Evolutionary conservation across 2,797 vertebrate species (phyloP).

Genomic region (Oceanodroma leucorhoa): DNA sequence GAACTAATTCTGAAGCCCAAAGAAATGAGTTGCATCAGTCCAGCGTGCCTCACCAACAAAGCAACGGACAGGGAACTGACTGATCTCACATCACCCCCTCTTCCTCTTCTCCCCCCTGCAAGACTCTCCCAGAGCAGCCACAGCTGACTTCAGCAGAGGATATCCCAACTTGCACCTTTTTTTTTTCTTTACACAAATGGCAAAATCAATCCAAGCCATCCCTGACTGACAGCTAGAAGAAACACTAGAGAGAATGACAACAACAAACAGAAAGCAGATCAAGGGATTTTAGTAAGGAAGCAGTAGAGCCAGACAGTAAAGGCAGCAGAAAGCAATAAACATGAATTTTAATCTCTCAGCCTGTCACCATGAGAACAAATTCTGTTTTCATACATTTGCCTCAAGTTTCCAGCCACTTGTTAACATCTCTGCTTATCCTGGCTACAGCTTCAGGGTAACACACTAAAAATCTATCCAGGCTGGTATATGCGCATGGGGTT

Average conservation of each 20-base stretch:
- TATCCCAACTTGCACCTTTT: background rate
- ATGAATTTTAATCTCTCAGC: background rate
- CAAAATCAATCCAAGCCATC: background rate
- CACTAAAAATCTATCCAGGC: background rate
- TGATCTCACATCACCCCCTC: background rate
- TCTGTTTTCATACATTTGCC: background rate
- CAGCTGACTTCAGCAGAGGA: background rate
- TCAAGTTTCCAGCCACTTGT: background rate
- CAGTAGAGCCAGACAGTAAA: background rate
- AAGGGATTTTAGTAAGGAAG: background rate
- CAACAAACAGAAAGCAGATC: slow-evolving; percentile 13
- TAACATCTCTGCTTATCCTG: background rate
- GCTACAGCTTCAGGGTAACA: background rate
- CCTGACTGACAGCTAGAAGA: background rate
- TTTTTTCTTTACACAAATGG: background rate
- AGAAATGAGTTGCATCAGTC: background rate
- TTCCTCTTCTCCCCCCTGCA: background rate
- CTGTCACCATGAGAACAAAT: background rate
- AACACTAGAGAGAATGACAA: background rate
- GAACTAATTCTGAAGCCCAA: background rate
- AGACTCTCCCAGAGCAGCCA: background rate
- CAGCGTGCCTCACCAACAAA: background rate
- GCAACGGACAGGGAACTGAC: background rate
- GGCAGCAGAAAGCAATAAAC: background rate
- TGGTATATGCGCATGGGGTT: fast-evolving